A percentile compares a stretch with the other conserved stretches of the same genome.
phyloP scores from a whole-genome alignment of 1,140 invertebrate genomes.

The Dufourea novaeangliae region DNA sequence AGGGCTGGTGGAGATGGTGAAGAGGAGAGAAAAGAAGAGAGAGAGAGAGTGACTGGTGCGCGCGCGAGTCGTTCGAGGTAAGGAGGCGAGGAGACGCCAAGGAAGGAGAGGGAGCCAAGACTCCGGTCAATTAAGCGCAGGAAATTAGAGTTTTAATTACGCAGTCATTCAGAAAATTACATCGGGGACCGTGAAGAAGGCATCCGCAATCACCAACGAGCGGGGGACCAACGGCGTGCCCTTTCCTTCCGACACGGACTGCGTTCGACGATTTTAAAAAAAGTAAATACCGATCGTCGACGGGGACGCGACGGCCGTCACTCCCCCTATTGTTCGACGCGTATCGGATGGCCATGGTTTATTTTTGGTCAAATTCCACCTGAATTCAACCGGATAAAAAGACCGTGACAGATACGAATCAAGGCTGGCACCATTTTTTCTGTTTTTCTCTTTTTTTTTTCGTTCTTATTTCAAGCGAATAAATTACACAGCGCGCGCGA shows the following conservation, averaged over 20 bases:
- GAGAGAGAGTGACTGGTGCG: constrained; percentile 47
- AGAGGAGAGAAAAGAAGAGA: constrained; percentile 24
- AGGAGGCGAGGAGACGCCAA: constrained; percentile 48
- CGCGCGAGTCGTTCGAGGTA: constrained; percentile 37
- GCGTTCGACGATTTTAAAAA: constrained; percentile 53
- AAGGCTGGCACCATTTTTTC: no score
- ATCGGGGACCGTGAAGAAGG: constrained; percentile 76
- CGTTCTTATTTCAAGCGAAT: background rate
- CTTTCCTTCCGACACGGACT: constrained; percentile 43
- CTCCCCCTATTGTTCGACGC: background rate
- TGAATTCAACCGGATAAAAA: background rate
- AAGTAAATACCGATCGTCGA: constrained; percentile 43
- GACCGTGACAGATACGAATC: background rate
- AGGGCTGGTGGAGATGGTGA: background rate
- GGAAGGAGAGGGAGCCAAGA: constrained; percentile 72
- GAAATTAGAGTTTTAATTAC: constrained; percentile 83
- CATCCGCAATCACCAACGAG: constrained; percentile 65
- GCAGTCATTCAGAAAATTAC: constrained; percentile 83
- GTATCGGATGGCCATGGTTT: no score
- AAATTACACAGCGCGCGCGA: constrained; percentile 21
- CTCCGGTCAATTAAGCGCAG: constrained; percentile 82
- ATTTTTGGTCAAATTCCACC: background rate
- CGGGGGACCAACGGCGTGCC: constrained; percentile 44
- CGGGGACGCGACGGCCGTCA: constrained; percentile 21
- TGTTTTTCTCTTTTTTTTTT: background rate